phyloP scores from a whole-genome alignment of 2,797 vertebrate species.

The Chloroceryle amazona region DNA sequence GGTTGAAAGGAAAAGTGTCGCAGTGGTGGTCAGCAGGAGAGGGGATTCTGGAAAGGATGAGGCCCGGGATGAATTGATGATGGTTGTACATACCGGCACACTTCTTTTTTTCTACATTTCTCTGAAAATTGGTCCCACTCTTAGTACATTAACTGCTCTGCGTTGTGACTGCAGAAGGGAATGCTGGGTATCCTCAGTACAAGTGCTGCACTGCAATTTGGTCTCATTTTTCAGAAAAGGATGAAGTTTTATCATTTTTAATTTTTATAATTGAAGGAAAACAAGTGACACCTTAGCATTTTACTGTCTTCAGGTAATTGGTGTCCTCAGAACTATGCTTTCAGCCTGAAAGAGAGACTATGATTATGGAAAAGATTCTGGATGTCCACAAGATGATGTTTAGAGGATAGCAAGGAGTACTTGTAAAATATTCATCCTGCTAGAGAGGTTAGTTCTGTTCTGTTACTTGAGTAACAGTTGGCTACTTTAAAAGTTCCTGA shows the following conservation, averaged over 20 bases:
- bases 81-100: not conserved
- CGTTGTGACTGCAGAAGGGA: not conserved
- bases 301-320: not conserved
- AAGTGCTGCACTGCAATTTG: not conserved
- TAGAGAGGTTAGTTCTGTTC: not conserved
- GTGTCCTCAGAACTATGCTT: not conserved
- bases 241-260: not conserved
- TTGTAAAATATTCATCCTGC: not conserved
- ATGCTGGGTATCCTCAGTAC: fast-evolving
- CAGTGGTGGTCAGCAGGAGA: constrained; percentile 53
- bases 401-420: not conserved
- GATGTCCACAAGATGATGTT: not conserved
- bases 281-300: not conserved
- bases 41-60: constrained; percentile 1
- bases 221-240: not conserved
- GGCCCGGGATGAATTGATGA: constrained; percentile 8
- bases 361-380: not conserved
- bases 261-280: not conserved
- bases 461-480: not conserved
- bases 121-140: not conserved
- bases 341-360: not conserved
- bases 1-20: constrained; percentile 47
- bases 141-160: no score
- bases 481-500: not conserved
- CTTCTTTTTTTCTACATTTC: fast-evolving